Evolutionary conservation across 2,888 invertebrate genomes (phyloP).

Genomic region (Anthrax anthrax): DNA sequence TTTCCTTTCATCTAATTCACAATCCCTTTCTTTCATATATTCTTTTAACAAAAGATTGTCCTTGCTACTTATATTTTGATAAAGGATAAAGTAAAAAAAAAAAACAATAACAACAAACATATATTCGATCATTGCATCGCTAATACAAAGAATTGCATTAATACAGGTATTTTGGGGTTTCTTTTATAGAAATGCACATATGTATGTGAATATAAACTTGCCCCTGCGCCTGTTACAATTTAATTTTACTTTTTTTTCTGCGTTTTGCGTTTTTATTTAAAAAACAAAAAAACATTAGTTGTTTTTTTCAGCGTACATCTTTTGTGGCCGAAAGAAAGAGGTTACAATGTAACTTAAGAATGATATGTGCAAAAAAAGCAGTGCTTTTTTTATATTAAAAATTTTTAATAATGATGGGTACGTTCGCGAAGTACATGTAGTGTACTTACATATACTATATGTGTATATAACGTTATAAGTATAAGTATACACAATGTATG

Average conservation of each 20-base stretch:
- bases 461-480: no score
- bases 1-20: neutral
- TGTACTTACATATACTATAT: no score
- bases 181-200: neutral
- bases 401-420: no score
- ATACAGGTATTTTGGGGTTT: constrained; percentile 9
- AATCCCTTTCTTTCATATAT: constrained; percentile 2
- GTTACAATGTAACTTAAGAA: neutral
- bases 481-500: neutral
- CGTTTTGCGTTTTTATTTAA: neutral
- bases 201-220: constrained; percentile 1
- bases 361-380: no score
- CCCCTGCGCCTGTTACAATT: constrained; percentile 3
- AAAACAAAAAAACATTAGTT: no score
- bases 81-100: neutral
- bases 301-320: neutral
- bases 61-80: neutral
- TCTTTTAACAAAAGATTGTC: neutral
- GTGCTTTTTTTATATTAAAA: no score
- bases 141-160: constrained; percentile 6
- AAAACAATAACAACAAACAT: no score
- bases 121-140: neutral
- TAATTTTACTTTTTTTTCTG: neutral
- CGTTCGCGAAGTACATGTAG: no score
- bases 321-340: neutral